Base-by-base conservation (phyloP, 2,888 invertebrate genomes). In the Theristus sp. region DNA sequence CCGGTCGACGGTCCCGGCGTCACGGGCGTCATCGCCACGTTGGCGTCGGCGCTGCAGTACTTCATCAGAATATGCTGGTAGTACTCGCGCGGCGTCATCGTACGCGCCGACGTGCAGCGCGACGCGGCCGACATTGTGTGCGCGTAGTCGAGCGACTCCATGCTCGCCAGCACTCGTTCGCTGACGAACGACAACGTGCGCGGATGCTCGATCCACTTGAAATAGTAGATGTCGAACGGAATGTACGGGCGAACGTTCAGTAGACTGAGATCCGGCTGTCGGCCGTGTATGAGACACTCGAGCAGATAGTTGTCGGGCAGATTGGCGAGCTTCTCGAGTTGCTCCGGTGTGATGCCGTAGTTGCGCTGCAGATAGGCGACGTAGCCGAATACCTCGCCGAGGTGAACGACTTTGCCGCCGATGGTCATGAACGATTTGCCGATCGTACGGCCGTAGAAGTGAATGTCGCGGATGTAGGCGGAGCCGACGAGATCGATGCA, bases 161-260 rank as follows among this genome's bases (percentile, higher is more conserved):
- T 70, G 60, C 68, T 67, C 46, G 71, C 71, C 46, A 73, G 62
- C 2, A 70, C 64, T n/a, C 58, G 53, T 57, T 73, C 73, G 2
- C 69, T 69, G 10, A 69, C 69, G 58, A 70, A 71, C 49, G 69
- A 69, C 10, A 72, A 58, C 10, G 73, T 73, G 28, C 73, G 65
- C n/a, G 72, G 73, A 53, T 73, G 72, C 59, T 73, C 73, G 61
- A 73, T 73, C 73, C 73, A 73, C 64, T 65, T 55, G 66, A 71
- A 72, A 58, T 70, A 71, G 62, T 70, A 73, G 60, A 73, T 73
- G 63, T 73, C 73, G 6, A 68, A 68, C 13, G 73, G 73, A 13
- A 73, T 69, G 63, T 67, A 73, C 1, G 73, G 73, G 26, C 58
- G 26, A 20, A 49, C 13, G 54, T 54, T 28, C 3, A 54, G 54